Evolutionary conservation across 1,140 invertebrate genomes (phyloP), one percentile per base, ranked within the genome.

Genomic region (Aphelenchoides besseyi): DNA sequence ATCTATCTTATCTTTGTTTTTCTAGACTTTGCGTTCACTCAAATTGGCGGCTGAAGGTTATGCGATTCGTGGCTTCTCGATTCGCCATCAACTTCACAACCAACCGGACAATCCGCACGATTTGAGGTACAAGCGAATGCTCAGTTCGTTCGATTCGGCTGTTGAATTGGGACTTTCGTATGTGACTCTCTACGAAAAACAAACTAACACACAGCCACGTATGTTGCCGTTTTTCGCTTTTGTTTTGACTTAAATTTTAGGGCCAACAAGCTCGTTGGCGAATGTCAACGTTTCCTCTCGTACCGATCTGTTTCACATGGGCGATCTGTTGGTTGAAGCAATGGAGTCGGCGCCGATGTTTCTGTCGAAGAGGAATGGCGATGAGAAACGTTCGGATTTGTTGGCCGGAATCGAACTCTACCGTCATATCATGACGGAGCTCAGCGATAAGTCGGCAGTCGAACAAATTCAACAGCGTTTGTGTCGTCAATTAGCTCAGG

Each of bases 381-480:
- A 36, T 30, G 74, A 77, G 23, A 16, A 36, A 2, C 48, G 74
- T 18, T 76, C 69, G 75, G 74, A 77, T 63, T n/a, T 62, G n/a
- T 2, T 12, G 0, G 18, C 16, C 1, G 48, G 67, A 18, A 33
- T 74, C 29, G 73, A 74, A 62, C 69, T 36, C 36, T 75, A 75
- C 33, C 69, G 74, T 53, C 48, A 55, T 16, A 75, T 75, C 23
- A 59, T 78, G 71, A 75, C 70, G 3, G 48, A 29, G n/a, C 48
- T 75, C 26, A 66, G 74, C n/a, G 74, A 75, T 54, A 75, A 75
- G 36, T 72, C 36, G 3, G 37, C 68, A n/a, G 74, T 72, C 48
- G 76, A 74, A 23, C 33, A 77, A 29, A 55, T 77, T 8, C 75
- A 78, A 32, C 75, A 75, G 36, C 26, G 61, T 3, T 57, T 75